Percentiles rank a stretch among this genome's conserved stretches.
Conservation (phyloP, 2,888 invertebrate genomes). For the Onchidella celtica region DNA sequence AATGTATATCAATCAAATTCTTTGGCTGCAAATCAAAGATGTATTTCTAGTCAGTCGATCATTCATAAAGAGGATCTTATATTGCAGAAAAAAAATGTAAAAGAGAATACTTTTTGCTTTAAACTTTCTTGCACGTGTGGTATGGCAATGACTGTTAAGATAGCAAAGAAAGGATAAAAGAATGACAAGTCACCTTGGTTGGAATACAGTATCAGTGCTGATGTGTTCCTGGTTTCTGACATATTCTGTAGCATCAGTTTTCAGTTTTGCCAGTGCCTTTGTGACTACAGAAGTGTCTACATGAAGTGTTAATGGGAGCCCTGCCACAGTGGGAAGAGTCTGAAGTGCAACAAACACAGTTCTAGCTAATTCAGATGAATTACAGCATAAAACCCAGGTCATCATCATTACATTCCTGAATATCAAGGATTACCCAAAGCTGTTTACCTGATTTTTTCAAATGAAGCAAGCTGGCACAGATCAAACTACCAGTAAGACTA, state of each 20-base stretch:
- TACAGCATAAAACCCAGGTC: too few species aligned
- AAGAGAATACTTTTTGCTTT: not conserved
- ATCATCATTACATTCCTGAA: too few species aligned
- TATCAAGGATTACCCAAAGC: too few species aligned
- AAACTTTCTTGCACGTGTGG: not conserved
- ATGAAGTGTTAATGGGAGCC: slow-evolving; percentile 10
- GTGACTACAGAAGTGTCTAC: slow-evolving; percentile 13
- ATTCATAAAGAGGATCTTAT: not conserved
- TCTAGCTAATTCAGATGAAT: too few species aligned
- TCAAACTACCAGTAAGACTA: too few species aligned
- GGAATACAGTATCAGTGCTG: not conserved
- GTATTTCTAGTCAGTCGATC: not conserved
- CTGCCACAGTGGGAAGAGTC: slow-evolving; percentile 31
- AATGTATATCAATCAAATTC: not conserved
- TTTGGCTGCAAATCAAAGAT: too few species aligned
- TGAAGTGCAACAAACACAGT: too few species aligned
- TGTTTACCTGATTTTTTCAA: too few species aligned
- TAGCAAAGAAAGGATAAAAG: not conserved
- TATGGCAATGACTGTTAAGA: not conserved
- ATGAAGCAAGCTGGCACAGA: too few species aligned
- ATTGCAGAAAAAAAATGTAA: not conserved
- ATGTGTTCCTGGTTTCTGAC: not conserved
- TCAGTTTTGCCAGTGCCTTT: not conserved
- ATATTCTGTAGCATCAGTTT: not conserved
- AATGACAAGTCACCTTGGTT: slow-evolving; percentile 24